These are phyloP conservation scores for Aquatica leii DNA, from an alignment of 2,888 invertebrate genomes.

Conservation along the genomic window DNA sequence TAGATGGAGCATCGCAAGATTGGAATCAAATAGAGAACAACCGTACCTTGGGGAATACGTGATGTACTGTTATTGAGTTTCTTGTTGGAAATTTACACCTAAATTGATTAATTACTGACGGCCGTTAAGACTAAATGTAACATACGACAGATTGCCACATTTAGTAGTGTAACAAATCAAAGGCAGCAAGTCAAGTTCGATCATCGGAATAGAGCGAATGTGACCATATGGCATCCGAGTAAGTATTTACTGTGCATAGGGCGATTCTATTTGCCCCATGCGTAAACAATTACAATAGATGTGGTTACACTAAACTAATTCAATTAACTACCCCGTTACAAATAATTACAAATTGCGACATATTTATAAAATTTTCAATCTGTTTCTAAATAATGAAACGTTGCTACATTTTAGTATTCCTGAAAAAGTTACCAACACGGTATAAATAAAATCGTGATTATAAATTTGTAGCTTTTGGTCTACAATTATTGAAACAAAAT, in stretches of 20 bases:
- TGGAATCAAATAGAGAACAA: neutral
- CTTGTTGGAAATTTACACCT: neutral
- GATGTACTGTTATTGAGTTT: neutral
- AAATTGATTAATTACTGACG: neutral
- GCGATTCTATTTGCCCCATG: conserved; percentile 31
- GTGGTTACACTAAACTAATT: conserved; percentile 32
- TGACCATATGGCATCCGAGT: conserved; percentile 54
- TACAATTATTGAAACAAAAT: too few relatives aligned
- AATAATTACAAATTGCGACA: too few relatives aligned
- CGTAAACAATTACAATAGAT: conserved; percentile 34
- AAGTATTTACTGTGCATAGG: conserved; percentile 37
- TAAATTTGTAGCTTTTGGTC: too few relatives aligned
- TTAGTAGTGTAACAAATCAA: conserved; percentile 58
- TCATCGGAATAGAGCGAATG: conserved; percentile 53
- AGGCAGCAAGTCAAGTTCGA: conserved; percentile 54
- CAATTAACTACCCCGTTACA: conserved; percentile 27
- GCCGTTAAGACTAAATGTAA: conserved; percentile 15
- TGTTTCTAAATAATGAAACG: too few relatives aligned
- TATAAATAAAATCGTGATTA: too few relatives aligned
- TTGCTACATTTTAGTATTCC: too few relatives aligned
- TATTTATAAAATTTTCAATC: too few relatives aligned
- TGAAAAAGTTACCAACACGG: too few relatives aligned
- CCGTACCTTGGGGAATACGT: neutral
- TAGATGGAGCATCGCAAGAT: neutral
- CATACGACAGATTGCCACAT: conserved; percentile 56